phyloP scores from a whole-genome alignment of 2,113 vertebrate species.

The Pedionomus torquatus region DNA sequence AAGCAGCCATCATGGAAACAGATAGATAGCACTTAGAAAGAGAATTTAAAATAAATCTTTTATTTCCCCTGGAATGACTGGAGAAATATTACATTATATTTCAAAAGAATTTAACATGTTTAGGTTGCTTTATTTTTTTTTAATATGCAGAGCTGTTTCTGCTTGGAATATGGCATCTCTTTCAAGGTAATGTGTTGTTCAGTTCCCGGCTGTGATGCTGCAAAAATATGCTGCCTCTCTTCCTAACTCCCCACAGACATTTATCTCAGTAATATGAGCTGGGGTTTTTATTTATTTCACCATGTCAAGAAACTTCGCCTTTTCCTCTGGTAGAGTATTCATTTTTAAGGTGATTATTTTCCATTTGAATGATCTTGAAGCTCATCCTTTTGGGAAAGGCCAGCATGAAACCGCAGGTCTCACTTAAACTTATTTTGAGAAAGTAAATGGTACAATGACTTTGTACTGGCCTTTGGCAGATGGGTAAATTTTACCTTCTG shows the following conservation, averaged over 20 bases:
- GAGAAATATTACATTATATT: slow-evolving; percentile 6
- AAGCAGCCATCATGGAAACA: not conserved
- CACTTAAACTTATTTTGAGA: not conserved
- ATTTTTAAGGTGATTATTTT: slow-evolving; percentile 22
- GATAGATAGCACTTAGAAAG: not conserved
- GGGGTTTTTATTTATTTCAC: not conserved
- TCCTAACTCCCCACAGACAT: not conserved
- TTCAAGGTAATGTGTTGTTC: not conserved
- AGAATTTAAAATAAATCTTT: not conserved
- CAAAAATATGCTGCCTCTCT: not conserved
- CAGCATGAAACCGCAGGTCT: not conserved
- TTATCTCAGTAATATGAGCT: not conserved
- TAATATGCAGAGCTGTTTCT: not conserved
- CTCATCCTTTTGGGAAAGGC: not conserved
- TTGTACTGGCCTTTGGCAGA: not conserved
- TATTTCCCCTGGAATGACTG: slow-evolving; percentile 19
- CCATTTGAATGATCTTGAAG: not conserved
- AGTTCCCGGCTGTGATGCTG: not conserved
- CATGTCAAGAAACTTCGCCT: not conserved
- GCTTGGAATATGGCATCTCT: not conserved
- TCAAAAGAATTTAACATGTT: not conserved
- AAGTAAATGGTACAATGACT: not conserved
- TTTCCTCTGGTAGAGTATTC: not conserved
- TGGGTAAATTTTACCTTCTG: not conserved
- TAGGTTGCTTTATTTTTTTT: not conserved